Evolutionary conservation across 2,888 invertebrate genomes (phyloP).

Genomic region (Aspidiotus rigidus): DNA sequence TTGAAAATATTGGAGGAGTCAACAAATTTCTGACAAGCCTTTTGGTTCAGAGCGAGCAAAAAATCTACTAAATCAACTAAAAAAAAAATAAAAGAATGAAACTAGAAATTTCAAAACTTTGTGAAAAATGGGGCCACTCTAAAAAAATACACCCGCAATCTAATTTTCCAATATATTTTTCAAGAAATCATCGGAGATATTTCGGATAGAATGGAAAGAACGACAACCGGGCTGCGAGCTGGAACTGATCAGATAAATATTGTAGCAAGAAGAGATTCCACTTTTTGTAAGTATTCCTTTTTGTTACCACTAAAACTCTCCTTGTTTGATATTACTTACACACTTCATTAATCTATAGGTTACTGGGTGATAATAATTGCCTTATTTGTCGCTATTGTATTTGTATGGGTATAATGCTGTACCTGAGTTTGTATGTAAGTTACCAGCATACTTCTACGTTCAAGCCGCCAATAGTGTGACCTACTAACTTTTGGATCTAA

Average conservation of each 20-base stretch:
- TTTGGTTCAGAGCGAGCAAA: neutral
- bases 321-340: neutral
- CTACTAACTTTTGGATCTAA: no score
- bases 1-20: no score
- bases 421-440: neutral
- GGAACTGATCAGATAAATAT: conserved; percentile 58
- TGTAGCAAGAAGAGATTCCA: conserved; percentile 59
- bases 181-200: conserved; percentile 67
- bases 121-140: neutral
- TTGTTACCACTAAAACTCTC: neutral
- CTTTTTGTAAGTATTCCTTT: conserved; percentile 51
- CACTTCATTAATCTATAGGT: neutral
- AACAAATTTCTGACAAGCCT: no score
- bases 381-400: conserved; percentile 57
- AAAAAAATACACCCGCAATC: neutral
- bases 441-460: neutral
- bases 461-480: no score
- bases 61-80: neutral
- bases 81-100: neutral
- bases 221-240: conserved; percentile 55
- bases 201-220: conserved; percentile 60
- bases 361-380: conserved; percentile 65
- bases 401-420: conserved; percentile 42
- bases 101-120: no score
- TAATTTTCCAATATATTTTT: conserved; percentile 38